phyloP scores from a whole-genome alignment of 2,888 invertebrate species.

The Drosophila acutilabella region DNA sequence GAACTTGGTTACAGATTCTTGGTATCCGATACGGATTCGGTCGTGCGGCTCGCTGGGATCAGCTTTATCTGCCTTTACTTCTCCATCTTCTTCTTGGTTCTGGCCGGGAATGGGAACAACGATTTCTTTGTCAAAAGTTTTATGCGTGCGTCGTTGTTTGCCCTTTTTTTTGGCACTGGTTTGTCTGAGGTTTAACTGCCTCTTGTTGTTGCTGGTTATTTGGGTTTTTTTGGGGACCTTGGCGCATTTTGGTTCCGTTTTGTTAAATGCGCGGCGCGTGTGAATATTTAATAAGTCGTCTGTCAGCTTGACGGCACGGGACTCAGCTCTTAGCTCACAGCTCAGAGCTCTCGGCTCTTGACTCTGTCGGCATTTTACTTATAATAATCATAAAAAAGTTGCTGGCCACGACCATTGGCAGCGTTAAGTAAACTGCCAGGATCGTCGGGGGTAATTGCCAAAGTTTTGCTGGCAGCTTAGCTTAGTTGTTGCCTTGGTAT shows the following conservation, averaged over 20 bases:
- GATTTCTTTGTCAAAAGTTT: constrained; percentile 76
- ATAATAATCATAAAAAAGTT: constrained; percentile 78
- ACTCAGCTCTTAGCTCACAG: background rate
- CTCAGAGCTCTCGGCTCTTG: constrained; percentile 4
- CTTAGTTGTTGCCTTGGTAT: constrained; percentile 55
- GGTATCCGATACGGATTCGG: constrained; percentile 60
- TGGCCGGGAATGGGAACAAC: constrained; percentile 31
- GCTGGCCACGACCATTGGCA: constrained; percentile 53
- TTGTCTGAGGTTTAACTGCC: constrained; percentile 45
- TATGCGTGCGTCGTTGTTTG: constrained; percentile 74
- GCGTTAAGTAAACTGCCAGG: constrained; percentile 74
- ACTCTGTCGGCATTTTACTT: constrained; percentile 63
- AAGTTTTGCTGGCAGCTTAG: constrained; percentile 70
- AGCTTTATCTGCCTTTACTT: constrained; percentile 23
- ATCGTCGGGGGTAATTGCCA: constrained; percentile 70
- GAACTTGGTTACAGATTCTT: constrained; percentile 52
- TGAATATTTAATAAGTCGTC: constrained; percentile 79
- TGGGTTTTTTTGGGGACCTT: constrained; percentile 43
- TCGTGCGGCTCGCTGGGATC: constrained; percentile 73
- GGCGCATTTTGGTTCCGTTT: constrained; percentile 63
- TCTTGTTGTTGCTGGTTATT: constrained; percentile 1
- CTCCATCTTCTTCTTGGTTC: background rate
- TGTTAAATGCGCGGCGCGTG: constrained; percentile 78
- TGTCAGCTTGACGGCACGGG: constrained; percentile 36
- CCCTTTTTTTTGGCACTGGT: constrained; percentile 40